These are phyloP conservation scores for Margarornis squamiger DNA, from an alignment of 2,797 vertebrate species.

Conservation along the genomic window DNA sequence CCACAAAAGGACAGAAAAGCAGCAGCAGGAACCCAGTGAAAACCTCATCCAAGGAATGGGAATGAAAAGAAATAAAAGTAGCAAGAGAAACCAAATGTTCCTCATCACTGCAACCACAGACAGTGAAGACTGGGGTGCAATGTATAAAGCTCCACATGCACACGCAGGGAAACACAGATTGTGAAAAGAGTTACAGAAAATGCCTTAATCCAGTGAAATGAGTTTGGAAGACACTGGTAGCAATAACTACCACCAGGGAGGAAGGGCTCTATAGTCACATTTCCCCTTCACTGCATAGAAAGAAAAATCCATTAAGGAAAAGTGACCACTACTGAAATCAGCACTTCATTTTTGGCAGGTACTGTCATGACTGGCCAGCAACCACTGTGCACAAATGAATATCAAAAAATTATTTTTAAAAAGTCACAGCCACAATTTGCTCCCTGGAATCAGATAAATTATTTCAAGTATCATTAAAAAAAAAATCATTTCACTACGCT, in stretches of 20 bases:
- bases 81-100: neutral
- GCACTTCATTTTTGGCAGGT: neutral
- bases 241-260: neutral
- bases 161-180: rapidly evolving
- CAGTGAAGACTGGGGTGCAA: neutral
- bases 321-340: neutral
- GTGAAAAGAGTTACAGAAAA: neutral
- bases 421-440: neutral
- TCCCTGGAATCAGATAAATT: neutral
- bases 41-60: neutral
- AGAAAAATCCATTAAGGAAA: neutral
- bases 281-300: neutral
- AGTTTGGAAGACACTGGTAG: neutral
- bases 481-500: neutral
- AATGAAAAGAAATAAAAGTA: neutral
- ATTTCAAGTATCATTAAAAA: neutral
- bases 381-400: neutral
- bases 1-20: neutral
- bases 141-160: neutral
- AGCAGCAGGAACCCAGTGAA: neutral
- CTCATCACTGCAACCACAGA: neutral
- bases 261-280: neutral
- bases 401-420: neutral
- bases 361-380: neutral
- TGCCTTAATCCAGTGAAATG: neutral